phyloP scores from a whole-genome alignment of 2,113 vertebrate species.

The Hippoglossus stenolepis region DNA sequence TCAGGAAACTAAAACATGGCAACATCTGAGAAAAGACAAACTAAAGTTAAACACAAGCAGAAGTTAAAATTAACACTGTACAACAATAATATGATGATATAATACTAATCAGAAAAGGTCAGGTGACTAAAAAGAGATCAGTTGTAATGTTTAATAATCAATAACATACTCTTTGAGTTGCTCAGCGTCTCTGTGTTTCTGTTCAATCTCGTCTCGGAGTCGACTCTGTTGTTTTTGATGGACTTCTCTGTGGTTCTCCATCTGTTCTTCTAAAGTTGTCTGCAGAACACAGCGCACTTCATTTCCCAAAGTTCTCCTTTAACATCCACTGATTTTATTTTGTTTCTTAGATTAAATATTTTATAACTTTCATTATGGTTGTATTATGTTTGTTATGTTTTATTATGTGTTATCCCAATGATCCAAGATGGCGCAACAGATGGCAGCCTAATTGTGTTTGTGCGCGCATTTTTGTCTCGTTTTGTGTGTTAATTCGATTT shows the following conservation, averaged over 20 bases:
- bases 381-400: too few relatives aligned
- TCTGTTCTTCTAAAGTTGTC: slow-evolving; percentile 91
- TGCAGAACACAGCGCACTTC: slow-evolving; percentile 52
- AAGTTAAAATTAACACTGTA: neutral
- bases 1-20: too few relatives aligned
- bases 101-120: neutral
- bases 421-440: too few relatives aligned
- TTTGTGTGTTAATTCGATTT: too few relatives aligned
- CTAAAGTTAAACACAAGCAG: neutral
- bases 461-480: too few relatives aligned
- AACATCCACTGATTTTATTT: neutral
- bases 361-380: neutral
- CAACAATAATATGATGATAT: neutral
- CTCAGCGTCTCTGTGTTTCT: slow-evolving; percentile 90
- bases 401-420: too few relatives aligned
- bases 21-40: neutral
- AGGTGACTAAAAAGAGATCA: too few relatives aligned
- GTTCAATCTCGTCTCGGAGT: slow-evolving; percentile 93
- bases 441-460: too few relatives aligned
- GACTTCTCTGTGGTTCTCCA: slow-evolving; percentile 93
- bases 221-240: slow-evolving; percentile 93
- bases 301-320: neutral
- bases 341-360: too few relatives aligned
- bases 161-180: slow-evolving; percentile 89
- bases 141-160: neutral